Conservation (phyloP, 2,888 invertebrate genomes). For the Syrphus vitripennis region DNA sequence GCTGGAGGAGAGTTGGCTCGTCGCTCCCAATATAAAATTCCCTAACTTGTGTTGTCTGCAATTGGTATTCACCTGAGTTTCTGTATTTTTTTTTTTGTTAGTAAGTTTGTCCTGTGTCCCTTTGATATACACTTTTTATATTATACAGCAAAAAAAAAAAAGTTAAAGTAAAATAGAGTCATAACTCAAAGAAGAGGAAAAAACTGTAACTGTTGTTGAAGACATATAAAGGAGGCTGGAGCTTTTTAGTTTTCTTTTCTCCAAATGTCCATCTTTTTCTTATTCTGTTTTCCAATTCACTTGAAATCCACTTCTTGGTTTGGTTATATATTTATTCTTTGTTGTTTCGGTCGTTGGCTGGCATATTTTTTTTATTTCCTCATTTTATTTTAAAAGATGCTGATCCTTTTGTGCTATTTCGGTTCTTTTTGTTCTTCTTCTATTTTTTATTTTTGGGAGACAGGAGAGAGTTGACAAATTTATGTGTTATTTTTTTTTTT, state of each 20-base stretch:
- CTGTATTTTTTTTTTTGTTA: neutral
- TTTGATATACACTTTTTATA: neutral
- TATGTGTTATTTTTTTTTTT: conserved; percentile 42
- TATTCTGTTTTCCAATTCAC: conserved; percentile 29
- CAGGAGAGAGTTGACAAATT: conserved; percentile 53
- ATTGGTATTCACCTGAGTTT: conserved; percentile 59
- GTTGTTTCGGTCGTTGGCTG: conserved; percentile 16
- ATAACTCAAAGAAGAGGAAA: conserved; percentile 57
- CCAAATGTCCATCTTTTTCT: neutral
- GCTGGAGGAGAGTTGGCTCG: neutral
- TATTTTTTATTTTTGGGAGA: conserved; percentile 22
- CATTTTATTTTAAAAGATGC: neutral
- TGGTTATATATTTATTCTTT: neutral
- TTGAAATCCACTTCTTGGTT: conserved; percentile 45
- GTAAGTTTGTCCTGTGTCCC: neutral
- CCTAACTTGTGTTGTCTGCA: conserved; percentile 48
- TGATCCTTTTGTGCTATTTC: conserved; percentile 29
- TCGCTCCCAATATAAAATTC: neutral
- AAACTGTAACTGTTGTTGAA: conserved; percentile 60
- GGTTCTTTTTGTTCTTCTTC: neutral
- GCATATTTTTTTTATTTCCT: neutral
- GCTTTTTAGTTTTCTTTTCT: neutral
- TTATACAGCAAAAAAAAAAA: neutral
- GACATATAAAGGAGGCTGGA: conserved; percentile 46
- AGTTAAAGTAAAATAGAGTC: neutral